A percentile compares a stretch with the other conserved stretches of the same genome.
Evolutionary conservation across 2,113 vertebrate species (phyloP).

Genomic region (Mesoclemmys tuberculata): DNA sequence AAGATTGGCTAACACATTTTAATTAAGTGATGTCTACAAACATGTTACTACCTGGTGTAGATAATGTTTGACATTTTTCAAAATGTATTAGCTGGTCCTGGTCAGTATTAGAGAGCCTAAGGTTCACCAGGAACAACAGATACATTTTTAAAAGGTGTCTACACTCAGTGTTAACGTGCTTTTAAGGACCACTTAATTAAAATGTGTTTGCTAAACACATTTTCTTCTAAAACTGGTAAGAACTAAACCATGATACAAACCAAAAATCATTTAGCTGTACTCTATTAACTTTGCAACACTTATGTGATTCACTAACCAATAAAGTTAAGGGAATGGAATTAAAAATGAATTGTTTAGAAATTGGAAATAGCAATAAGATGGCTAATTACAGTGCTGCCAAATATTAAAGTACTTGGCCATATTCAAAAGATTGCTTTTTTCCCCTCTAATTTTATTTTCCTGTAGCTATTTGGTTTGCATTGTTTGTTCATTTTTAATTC

Average conservation of each 20-base stretch:
- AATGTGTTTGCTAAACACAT: neutral
- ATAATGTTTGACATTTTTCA: neutral
- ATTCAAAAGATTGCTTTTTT: neutral
- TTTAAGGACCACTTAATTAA: neutral
- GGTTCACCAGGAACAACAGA: neutral
- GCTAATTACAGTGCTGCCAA: neutral
- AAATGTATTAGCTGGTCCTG: neutral
- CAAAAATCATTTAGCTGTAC: neutral
- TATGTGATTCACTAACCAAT: neutral
- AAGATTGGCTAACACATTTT: neutral
- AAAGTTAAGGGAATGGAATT: neutral
- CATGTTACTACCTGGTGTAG: neutral
- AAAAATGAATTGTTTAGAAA: constrained; percentile 13
- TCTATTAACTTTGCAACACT: neutral
- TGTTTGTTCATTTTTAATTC: constrained; percentile 14
- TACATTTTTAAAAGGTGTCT: neutral
- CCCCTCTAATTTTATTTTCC: neutral
- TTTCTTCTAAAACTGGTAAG: neutral
- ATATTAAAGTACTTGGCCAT: neutral
- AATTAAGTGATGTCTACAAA: neutral
- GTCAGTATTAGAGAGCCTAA: neutral
- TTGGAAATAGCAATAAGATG: neutral
- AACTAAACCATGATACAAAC: neutral
- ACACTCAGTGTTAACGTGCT: neutral
- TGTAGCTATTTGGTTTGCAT: neutral